phyloP scores from a whole-genome alignment of 2,888 invertebrate genomes.

The Cylindroiulus punctatus region DNA sequence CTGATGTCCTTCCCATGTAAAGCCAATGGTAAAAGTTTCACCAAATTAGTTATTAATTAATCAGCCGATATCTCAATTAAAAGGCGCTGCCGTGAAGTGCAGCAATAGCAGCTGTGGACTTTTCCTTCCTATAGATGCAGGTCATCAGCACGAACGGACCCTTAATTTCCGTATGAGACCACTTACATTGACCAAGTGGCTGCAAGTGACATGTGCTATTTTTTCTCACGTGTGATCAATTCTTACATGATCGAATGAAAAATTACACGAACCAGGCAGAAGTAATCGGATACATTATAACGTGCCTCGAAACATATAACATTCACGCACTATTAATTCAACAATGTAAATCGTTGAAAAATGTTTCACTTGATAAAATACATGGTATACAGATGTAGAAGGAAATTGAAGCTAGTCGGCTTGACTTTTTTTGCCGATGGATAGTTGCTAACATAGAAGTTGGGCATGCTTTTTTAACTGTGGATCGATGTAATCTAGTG shows the following conservation, averaged over 20 bases:
- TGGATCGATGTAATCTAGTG: too few relatives aligned
- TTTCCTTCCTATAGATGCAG: neutral
- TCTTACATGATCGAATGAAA: conserved; percentile 24
- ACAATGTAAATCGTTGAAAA: neutral
- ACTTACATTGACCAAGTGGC: neutral
- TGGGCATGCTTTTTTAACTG: neutral
- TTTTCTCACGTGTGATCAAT: conserved; percentile 23
- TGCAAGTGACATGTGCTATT: conserved; percentile 13
- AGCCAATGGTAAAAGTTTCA: neutral
- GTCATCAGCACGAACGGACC: conserved; percentile 27
- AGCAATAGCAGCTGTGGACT: neutral
- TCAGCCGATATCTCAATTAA: neutral
- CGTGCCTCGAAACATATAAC: neutral
- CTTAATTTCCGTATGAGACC: neutral
- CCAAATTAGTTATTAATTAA: conserved; percentile 40
- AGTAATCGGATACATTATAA: neutral
- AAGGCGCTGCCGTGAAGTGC: neutral
- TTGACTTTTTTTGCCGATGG: neutral
- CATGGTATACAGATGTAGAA: neutral
- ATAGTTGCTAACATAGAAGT: neutral
- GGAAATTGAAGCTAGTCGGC: neutral
- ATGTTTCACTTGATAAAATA: neutral
- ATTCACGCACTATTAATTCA: neutral
- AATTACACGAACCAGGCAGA: conserved; percentile 15
- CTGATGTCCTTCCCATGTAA: neutral